A percentile compares a stretch with the other conserved stretches of the same genome.
Conservation (phyloP, 2,888 invertebrate genomes). For the Ophion ellenae region DNA sequence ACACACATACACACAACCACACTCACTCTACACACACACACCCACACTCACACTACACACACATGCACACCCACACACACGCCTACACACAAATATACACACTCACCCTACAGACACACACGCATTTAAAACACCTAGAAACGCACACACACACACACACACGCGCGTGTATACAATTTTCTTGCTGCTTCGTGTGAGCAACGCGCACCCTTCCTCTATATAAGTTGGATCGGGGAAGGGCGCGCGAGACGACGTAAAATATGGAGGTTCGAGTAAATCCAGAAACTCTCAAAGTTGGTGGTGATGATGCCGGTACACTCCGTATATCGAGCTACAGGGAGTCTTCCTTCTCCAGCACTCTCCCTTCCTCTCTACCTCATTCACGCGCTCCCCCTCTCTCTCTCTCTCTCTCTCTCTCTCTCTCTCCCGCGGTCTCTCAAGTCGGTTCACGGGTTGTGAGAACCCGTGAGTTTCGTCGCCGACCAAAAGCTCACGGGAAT, state of each 20-base stretch:
- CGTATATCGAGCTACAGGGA: slow-evolving; percentile 40
- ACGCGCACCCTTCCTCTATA: slow-evolving; percentile 44
- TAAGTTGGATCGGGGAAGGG: too few species aligned
- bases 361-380: slow-evolving; percentile 4
- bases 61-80: neutral
- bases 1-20: too few species aligned
- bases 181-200: neutral
- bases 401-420: too few species aligned
- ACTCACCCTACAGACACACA: too few species aligned
- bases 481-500: slow-evolving; percentile 52
- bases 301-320: slow-evolving; percentile 59
- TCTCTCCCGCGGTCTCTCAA: slow-evolving; percentile 6
- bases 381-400: too few species aligned
- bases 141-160: too few species aligned
- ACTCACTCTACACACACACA: too few species aligned
- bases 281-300: slow-evolving; percentile 71
- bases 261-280: slow-evolving; percentile 72
- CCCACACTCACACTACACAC: too few species aligned
- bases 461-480: slow-evolving; percentile 46
- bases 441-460: slow-evolving; percentile 55
- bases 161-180: neutral
- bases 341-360: slow-evolving; percentile 8
- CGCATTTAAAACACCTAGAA: too few species aligned
- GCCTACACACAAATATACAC: too few species aligned
- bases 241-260: slow-evolving; percentile 68